These are phyloP conservation scores for Shinisaurus crocodilurus DNA, from an alignment of 2,113 vertebrate species.

Conservation along the genomic window DNA sequence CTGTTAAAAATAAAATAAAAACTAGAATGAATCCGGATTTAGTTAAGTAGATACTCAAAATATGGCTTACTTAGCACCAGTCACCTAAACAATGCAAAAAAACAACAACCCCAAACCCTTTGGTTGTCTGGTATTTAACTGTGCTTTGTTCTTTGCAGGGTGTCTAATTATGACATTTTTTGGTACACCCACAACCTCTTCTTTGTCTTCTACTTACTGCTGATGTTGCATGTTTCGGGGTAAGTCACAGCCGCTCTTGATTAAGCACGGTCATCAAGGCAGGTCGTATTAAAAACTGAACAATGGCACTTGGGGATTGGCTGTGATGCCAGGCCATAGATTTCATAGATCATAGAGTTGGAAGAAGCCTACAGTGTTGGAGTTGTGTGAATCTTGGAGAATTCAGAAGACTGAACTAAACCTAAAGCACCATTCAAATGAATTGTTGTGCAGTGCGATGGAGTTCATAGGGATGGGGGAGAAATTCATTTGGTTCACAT, in stretches of 20 bases:
- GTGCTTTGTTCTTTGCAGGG: slow-evolving; percentile 79
- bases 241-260: slow-evolving; percentile 73
- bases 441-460: neutral
- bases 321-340: neutral
- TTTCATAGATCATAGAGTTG: no score
- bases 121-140: slow-evolving; percentile 42
- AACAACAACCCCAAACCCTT: no score
- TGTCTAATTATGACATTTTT: slow-evolving; percentile 96
- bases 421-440: neutral
- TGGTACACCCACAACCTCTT: slow-evolving; percentile 99
- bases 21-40: neutral
- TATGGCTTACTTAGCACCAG: neutral
- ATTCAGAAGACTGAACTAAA: neutral
- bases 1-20: neutral
- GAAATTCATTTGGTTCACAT: no score
- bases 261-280: neutral
- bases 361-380: neutral
- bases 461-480: no score
- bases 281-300: neutral
- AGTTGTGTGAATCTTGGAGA: neutral
- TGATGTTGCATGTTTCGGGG: slow-evolving; percentile 93
- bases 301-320: neutral
- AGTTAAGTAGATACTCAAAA: neutral
- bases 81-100: neutral
- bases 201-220: slow-evolving; percentile 94